phyloP scores from a whole-genome alignment of 2,797 vertebrate genomes.

The Acanthiza pusilla region DNA sequence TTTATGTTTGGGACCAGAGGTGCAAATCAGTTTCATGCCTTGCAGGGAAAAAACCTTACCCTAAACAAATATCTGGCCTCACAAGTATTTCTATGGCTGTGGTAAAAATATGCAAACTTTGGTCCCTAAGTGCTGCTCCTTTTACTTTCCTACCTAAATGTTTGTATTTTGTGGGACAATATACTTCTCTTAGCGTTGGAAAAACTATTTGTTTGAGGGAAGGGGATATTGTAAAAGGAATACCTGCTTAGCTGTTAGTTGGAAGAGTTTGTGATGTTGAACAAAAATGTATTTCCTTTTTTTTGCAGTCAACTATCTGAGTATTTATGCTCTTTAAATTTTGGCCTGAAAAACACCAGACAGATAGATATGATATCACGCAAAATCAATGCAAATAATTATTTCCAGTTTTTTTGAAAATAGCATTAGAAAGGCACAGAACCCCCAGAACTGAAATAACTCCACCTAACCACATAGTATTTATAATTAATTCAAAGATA shows the following conservation, averaged over 20 bases:
- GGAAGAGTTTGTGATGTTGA: not conserved
- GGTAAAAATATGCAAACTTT: not conserved
- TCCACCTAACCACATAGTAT: not conserved
- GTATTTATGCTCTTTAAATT: not conserved
- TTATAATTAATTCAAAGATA: not conserved
- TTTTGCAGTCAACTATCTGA: not conserved
- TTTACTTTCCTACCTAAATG: not conserved
- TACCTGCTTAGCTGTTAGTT: not conserved
- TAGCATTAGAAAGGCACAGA: not conserved
- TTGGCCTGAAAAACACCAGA: not conserved
- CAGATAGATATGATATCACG: accelerated
- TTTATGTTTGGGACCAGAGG: not conserved
- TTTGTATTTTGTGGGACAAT: not conserved
- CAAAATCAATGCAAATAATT: not conserved
- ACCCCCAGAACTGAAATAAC: not conserved
- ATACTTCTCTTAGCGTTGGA: too few relatives aligned
- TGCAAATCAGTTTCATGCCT: not conserved
- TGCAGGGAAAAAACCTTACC: not conserved
- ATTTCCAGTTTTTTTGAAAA: not conserved
- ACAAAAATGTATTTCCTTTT: not conserved
- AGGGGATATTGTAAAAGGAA: not conserved
- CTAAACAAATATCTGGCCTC: not conserved
- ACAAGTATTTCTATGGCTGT: not conserved
- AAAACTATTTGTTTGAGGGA: not conserved
- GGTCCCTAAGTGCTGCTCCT: not conserved